Percentiles rank a stretch among this genome's conserved stretches.
These are phyloP conservation scores for Nephrotoma appendiculata DNA, from an alignment of 2,888 invertebrate genomes.

Conservation along the genomic window DNA sequence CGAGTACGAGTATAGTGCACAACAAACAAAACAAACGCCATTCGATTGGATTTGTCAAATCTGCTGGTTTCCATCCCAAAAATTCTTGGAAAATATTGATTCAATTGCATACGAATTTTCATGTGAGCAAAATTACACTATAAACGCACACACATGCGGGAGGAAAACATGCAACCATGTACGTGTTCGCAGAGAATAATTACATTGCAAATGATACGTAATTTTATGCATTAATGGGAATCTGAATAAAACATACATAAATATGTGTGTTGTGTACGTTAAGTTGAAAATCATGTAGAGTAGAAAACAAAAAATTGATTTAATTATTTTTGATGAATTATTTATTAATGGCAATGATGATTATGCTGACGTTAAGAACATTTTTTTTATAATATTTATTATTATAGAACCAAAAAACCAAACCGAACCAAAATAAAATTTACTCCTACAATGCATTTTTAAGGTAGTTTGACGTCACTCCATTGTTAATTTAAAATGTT, in stretches of 20 bases:
- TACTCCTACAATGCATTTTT: background rate
- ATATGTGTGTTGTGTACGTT: background rate
- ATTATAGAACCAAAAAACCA: too few relatives aligned
- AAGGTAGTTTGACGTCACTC: background rate
- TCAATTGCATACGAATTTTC: background rate
- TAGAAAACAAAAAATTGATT: background rate
- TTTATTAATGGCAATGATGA: background rate
- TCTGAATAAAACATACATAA: background rate
- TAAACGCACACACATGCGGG: background rate
- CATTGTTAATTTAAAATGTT: background rate
- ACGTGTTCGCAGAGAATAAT: background rate
- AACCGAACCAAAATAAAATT: background rate
- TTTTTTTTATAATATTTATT: too few relatives aligned
- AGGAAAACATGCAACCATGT: background rate
- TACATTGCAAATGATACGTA: background rate
- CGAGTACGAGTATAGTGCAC: background rate
- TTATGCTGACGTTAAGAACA: background rate
- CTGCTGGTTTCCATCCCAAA: background rate
- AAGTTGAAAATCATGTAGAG: background rate
- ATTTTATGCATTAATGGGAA: background rate
- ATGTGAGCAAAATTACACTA: background rate
- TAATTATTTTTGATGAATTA: background rate
- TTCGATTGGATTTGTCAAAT: background rate
- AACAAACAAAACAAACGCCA: background rate
- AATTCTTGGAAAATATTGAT: background rate